These are phyloP conservation scores for Punctoribates punctum DNA, from an alignment of 2,888 invertebrate species.

Conservation along the genomic window DNA sequence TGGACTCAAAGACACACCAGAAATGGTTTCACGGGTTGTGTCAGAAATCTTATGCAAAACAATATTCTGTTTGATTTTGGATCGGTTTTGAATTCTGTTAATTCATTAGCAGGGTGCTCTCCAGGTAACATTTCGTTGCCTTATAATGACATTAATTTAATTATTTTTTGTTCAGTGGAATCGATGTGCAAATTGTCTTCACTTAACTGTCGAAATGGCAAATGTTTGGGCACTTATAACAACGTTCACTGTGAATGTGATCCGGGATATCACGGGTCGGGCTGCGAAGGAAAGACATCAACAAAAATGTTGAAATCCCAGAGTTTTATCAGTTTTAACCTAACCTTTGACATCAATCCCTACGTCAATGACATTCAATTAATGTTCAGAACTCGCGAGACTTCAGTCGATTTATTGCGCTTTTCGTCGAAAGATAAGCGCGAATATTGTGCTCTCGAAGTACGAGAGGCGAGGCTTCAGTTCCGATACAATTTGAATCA, in stretches of 20 bases:
- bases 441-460: slow-evolving; percentile 53
- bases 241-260: slow-evolving; percentile 55
- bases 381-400: slow-evolving; percentile 55
- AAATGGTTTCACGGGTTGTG: slow-evolving; percentile 84
- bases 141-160: neutral
- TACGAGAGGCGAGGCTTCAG: slow-evolving; percentile 51
- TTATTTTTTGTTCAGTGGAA: slow-evolving; percentile 11
- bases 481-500: slow-evolving; percentile 55
- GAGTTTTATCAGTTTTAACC: slow-evolving; percentile 54
- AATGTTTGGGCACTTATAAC: slow-evolving; percentile 51
- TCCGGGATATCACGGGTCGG: slow-evolving; percentile 56
- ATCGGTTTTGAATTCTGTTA: slow-evolving; percentile 38
- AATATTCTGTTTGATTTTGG: slow-evolving; percentile 59
- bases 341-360: slow-evolving; percentile 50
- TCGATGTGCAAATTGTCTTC: slow-evolving; percentile 29
- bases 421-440: slow-evolving; percentile 47
- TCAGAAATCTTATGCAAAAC: slow-evolving; percentile 89
- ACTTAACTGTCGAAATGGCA: slow-evolving; percentile 46
- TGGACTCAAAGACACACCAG: slow-evolving; percentile 35
- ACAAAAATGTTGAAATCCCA: slow-evolving; percentile 49
- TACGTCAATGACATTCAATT: slow-evolving; percentile 53
- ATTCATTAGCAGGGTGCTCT: slow-evolving; percentile 37
- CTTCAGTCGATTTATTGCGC: slow-evolving; percentile 53
- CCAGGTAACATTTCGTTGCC: too few relatives aligned
- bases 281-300: slow-evolving; percentile 52